Evolutionary conservation across 2,888 invertebrate species (phyloP).

Genomic region (Ophion slaviceki): DNA sequence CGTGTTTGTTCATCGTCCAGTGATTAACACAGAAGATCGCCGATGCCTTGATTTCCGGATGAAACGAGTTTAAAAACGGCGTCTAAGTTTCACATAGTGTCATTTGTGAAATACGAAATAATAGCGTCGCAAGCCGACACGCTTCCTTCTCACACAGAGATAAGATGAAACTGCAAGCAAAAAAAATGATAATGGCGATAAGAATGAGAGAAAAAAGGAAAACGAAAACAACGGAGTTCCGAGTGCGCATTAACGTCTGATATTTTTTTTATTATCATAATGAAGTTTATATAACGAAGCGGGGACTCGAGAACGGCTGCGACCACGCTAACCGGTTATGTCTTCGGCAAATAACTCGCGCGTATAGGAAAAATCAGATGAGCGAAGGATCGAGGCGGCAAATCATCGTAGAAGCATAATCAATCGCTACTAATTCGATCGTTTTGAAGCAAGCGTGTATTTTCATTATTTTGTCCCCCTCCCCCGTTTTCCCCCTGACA

Average conservation of each 20-base stretch:
- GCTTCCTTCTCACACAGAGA: neutral
- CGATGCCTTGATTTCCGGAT: constrained; percentile 9
- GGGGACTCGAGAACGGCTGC: constrained; percentile 20
- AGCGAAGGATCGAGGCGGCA: constrained; percentile 2
- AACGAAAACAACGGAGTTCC: neutral
- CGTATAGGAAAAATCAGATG: constrained; percentile 14
- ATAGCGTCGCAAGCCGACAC: neutral
- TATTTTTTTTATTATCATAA: constrained; percentile 26
- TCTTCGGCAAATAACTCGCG: constrained; percentile 7
- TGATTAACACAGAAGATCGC: constrained; percentile 10
- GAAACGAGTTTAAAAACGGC: constrained; percentile 15
- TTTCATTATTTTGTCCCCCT: no score
- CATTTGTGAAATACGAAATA: neutral
- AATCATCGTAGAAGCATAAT: neutral
- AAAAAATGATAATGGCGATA: neutral
- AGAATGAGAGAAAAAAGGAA: neutral
- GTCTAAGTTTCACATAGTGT: constrained; percentile 4
- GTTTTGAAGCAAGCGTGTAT: neutral
- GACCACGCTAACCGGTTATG: constrained; percentile 32
- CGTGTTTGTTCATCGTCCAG: constrained; percentile 24
- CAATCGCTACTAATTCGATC: neutral
- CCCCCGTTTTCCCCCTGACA: no score
- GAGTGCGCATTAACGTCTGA: neutral
- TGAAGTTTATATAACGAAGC: constrained; percentile 39
- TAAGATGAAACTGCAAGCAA: neutral